phyloP scores from a whole-genome alignment of 2,797 vertebrate genomes.

The Propithecus perrieri region DNA sequence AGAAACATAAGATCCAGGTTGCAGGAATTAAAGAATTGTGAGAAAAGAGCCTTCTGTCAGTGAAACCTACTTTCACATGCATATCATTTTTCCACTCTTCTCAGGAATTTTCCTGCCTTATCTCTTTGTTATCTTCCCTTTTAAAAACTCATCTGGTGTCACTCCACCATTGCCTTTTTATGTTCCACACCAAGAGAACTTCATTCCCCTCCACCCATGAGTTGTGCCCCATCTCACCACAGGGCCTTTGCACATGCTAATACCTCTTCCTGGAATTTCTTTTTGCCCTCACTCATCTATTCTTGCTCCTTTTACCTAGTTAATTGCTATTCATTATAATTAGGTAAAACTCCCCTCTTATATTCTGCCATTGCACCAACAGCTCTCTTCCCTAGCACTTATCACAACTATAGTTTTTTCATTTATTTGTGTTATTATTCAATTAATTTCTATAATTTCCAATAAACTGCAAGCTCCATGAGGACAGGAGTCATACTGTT shows the following conservation, averaged over 20 bases:
- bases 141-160: neutral
- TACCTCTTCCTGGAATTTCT: neutral
- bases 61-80: neutral
- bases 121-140: neutral
- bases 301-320: neutral
- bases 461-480: neutral
- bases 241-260: neutral
- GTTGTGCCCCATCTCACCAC: neutral
- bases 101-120: neutral
- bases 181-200: neutral
- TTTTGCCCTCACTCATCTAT: neutral
- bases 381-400: neutral
- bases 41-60: neutral
- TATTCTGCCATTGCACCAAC: neutral
- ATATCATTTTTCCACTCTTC: neutral
- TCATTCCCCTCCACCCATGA: neutral
- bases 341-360: neutral
- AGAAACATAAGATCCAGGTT: neutral
- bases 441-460: neutral
- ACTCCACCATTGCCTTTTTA: neutral
- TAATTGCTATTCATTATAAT: neutral
- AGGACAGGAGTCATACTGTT: neutral
- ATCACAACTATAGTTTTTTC: neutral
- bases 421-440: neutral
- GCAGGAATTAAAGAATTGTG: neutral